Conservation (phyloP, 1,140 invertebrate genomes). For the Latrodectus geometricus region DNA sequence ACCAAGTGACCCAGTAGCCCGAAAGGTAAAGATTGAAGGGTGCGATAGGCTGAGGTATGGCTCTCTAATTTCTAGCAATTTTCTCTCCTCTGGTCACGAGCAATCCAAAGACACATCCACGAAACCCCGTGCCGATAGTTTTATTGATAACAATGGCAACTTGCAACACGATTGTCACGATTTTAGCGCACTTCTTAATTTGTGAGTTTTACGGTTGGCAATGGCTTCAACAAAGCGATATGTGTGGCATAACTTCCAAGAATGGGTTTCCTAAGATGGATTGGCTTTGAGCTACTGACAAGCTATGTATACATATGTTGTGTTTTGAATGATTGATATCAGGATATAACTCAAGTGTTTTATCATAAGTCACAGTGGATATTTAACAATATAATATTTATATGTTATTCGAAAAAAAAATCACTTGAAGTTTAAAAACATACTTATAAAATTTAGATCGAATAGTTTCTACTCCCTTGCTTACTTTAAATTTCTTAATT, state of each 20-base stretch:
- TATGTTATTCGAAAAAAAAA: no score
- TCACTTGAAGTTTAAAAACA: no score
- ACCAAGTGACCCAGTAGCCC: background rate
- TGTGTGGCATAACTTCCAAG: background rate
- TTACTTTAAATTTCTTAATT: no score
- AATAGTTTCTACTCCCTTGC: no score
- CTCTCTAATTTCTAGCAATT: constrained; percentile 36
- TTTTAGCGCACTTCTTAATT: constrained; percentile 38
- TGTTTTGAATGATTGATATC: no score
- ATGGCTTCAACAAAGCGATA: background rate
- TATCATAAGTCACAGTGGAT: no score
- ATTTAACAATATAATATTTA: no score
- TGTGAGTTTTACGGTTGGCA: constrained; percentile 11
- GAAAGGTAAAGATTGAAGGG: constrained; percentile 8
- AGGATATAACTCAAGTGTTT: no score
- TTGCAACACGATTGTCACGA: constrained; percentile 23
- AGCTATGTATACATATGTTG: no score
- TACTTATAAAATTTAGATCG: no score
- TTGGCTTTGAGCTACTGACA: no score
- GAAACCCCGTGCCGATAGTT: constrained; percentile 19
- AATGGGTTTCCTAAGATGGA: no score
- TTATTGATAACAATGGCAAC: constrained; percentile 52
- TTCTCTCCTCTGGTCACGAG: constrained; percentile 32
- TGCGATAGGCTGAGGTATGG: constrained; percentile 28
- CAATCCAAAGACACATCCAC: background rate